Percentiles rank a stretch among this genome's conserved stretches.
These are phyloP conservation scores for Argyrosomus regius DNA, from an alignment of 2,797 vertebrate genomes.

Conservation along the genomic window DNA sequence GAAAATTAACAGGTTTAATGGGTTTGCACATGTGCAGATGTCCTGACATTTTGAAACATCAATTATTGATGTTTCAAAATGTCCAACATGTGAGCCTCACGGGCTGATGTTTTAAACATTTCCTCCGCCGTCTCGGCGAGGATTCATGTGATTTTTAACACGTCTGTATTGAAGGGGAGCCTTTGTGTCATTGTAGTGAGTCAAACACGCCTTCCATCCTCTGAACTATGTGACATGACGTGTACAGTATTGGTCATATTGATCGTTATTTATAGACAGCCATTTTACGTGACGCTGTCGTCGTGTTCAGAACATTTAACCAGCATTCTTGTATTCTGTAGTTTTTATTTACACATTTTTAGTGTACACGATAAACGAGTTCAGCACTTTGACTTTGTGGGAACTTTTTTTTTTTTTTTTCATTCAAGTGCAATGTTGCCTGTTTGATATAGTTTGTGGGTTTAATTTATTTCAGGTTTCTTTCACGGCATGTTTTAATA, in stretches of 20 bases:
- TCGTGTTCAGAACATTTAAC: conserved; percentile 41
- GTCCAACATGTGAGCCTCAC: neutral
- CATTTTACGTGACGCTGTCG: conserved; percentile 20
- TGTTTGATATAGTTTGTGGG: conserved; percentile 57
- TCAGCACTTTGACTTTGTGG: conserved; percentile 59
- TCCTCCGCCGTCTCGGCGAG: neutral
- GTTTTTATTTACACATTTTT: conserved; percentile 25
- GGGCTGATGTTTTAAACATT: neutral
- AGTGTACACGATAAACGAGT: conserved; percentile 18
- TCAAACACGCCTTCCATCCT: conserved; percentile 43
- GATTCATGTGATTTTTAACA: neutral
- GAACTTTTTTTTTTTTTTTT: conserved; percentile 37
- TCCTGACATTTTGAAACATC: too few relatives aligned
- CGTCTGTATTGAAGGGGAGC: neutral
- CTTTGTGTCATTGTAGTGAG: conserved; percentile 48
- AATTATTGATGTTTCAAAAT: conserved; percentile 31
- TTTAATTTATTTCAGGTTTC: conserved; percentile 70
- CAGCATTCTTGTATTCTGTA: conserved; percentile 40
- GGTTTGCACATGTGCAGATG: conserved; percentile 13
- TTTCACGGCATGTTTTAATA: conserved; percentile 81
- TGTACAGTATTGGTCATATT: conserved; percentile 82
- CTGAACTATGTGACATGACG: conserved; percentile 60
- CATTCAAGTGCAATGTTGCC: conserved; percentile 72
- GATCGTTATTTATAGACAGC: conserved; percentile 69
- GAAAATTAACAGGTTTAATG: conserved; percentile 9